These are phyloP conservation scores for Muntiacus muntjak DNA, from an alignment of 2,113 vertebrate genomes.

Conservation along the genomic window DNA sequence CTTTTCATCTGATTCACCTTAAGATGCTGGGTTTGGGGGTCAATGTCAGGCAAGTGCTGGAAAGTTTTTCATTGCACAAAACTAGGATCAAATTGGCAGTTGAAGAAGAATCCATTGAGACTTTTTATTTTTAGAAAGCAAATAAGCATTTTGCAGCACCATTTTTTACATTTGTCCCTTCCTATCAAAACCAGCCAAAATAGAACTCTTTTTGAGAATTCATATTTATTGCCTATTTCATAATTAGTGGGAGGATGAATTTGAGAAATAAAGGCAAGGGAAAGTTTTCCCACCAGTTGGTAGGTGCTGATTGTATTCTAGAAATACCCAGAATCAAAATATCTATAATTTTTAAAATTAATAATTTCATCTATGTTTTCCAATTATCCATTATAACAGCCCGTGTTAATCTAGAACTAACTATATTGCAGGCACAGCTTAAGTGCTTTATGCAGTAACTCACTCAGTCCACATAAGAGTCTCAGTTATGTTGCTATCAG, in stretches of 20 bases:
- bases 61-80: neutral
- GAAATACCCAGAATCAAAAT: neutral
- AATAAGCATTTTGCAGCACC: neutral
- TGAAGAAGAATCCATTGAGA: neutral
- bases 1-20: neutral
- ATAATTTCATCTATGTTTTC: neutral
- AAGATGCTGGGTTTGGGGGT: neutral
- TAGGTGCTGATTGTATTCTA: neutral
- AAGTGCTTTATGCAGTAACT: neutral
- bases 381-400: neutral
- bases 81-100: neutral
- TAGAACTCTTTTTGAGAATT: neutral
- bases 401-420: neutral
- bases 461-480: neutral
- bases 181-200: neutral
- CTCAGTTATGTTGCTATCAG: neutral
- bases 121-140: neutral
- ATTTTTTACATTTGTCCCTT: neutral
- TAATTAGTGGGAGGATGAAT: neutral
- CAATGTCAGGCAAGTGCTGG: neutral
- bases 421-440: neutral
- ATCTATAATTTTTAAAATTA: neutral
- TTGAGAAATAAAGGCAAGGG: neutral
- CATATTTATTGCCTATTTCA: neutral
- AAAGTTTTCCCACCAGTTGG: neutral